Conservation (phyloP, 2,113 vertebrate genomes). For the Lanius ludovicianus region DNA sequence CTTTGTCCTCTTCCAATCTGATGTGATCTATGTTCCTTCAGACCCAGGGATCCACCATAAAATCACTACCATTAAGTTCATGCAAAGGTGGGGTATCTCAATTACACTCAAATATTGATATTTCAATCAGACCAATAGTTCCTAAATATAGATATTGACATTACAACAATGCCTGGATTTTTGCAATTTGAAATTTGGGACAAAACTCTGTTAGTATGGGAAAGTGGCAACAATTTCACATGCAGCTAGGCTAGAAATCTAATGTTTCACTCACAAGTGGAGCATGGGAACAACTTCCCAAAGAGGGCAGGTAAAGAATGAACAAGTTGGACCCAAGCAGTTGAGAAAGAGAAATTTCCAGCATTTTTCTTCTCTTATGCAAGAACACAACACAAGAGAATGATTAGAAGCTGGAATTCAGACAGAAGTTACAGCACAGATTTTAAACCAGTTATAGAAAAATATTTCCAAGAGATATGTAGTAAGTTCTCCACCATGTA, state of each 20-base stretch:
- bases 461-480: neutral
- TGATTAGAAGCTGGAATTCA: neutral
- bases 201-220: neutral
- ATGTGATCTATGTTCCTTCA: neutral
- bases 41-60: neutral
- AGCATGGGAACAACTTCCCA: neutral
- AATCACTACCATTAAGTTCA: neutral
- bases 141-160: neutral
- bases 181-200: neutral
- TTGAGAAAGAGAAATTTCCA: fast-evolving
- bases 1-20: neutral
- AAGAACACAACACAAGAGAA: neutral
- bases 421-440: neutral
- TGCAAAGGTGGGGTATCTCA: fast-evolving
- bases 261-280: neutral
- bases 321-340: neutral
- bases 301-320: neutral
- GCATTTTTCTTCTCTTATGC: neutral
- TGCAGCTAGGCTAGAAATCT: neutral
- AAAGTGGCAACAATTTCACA: neutral
- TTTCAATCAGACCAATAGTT: neutral
- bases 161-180: neutral
- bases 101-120: neutral
- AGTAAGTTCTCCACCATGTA: neutral
- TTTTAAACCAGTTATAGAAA: neutral